Percentiles rank a stretch among this genome's conserved stretches.
Conservation (phyloP, 2,797 vertebrate genomes). For the Australoheros facetus region DNA sequence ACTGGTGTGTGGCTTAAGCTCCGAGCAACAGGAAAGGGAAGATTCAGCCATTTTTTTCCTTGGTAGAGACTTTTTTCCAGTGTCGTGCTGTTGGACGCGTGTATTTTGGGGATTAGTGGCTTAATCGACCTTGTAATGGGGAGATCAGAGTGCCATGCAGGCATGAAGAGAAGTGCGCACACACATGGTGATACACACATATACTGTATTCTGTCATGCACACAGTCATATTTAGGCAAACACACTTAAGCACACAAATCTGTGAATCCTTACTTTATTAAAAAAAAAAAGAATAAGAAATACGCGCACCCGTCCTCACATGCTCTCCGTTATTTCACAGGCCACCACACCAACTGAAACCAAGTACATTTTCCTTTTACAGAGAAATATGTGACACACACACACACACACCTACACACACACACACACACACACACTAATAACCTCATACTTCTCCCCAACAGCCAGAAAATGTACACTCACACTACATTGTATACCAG, state of each 20-base stretch:
- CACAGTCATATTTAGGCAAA: slow-evolving; percentile 63
- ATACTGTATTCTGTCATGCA: slow-evolving; percentile 44
- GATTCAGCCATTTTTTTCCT: slow-evolving; percentile 68
- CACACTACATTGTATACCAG: slow-evolving; percentile 48
- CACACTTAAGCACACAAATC: slow-evolving; percentile 62
- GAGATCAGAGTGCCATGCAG: slow-evolving; percentile 84
- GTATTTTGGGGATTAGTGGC: slow-evolving; percentile 87
- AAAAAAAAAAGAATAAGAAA: slow-evolving; percentile 15
- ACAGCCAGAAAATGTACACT: slow-evolving; percentile 70
- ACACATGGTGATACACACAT: slow-evolving; percentile 46
- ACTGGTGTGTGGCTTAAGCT: slow-evolving; percentile 79
- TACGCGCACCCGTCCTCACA: slow-evolving; percentile 30
- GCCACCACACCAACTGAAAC: slow-evolving; percentile 40
- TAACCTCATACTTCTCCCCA: slow-evolving; percentile 71
- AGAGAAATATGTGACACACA: slow-evolving; percentile 34
- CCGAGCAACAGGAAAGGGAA: slow-evolving; percentile 70
- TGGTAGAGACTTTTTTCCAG: slow-evolving; percentile 64
- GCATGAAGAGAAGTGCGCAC: slow-evolving; percentile 75
- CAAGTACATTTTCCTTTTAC: slow-evolving; percentile 43
- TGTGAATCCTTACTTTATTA: slow-evolving; percentile 62
- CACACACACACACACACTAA: slow-evolving; percentile 51
- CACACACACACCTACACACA: neutral
- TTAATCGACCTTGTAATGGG: slow-evolving; percentile 89
- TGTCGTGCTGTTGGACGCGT: slow-evolving; percentile 81
- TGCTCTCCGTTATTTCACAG: slow-evolving; percentile 60